Evolutionary conservation across 2,113 vertebrate genomes (phyloP), one percentile per base, ranked within the genome.

Genomic region (Archocentrus centrarchus): DNA sequence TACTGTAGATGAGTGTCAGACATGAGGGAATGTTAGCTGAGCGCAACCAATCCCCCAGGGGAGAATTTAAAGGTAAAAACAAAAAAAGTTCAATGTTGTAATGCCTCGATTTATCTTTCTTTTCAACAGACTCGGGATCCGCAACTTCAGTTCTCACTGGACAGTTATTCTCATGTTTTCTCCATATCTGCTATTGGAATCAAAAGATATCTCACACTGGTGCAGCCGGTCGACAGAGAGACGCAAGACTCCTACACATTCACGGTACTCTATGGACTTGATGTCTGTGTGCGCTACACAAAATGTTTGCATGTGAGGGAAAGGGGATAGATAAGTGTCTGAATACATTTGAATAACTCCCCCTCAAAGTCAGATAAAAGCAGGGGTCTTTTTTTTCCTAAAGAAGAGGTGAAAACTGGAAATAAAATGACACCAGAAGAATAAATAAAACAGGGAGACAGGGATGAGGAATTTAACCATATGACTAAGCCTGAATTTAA

Each of bases 161-260:
- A 97, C 6, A 96, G 96, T 79, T 98, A 97, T 79, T 94, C 84
- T 3, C 89, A 95, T 0, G 86, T 98, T 58, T 99, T 99, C 93
- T 95, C 96, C 1, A 94, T 98, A 87, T 97, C 98, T 0, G 94
- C 94, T 2, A 93, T 93, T 41, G 98, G 98, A 80, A 97, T 99
- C 88, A 95, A 92, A 20, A 97, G 98, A 91, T 98, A 97, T 93
- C 96, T 99, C 88, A 99, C 97, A 7, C 94, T 99, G 83, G 95
- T 97, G 85, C 97, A 97, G 77, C 97, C 98, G 0, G 95, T 99
- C 73, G 98, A 99, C 95, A 96, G 98, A 86, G 98, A 99, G 90
- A 93, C 94, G 5, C 97, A 98, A 83, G 96, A 98, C 78, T 95
- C 95, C 37, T 99, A 99, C 75, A 96, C 94, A 10, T 99, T 99